Base-by-base conservation (phyloP, 2,113 vertebrate genomes). In the Megaceryle maxima region DNA sequence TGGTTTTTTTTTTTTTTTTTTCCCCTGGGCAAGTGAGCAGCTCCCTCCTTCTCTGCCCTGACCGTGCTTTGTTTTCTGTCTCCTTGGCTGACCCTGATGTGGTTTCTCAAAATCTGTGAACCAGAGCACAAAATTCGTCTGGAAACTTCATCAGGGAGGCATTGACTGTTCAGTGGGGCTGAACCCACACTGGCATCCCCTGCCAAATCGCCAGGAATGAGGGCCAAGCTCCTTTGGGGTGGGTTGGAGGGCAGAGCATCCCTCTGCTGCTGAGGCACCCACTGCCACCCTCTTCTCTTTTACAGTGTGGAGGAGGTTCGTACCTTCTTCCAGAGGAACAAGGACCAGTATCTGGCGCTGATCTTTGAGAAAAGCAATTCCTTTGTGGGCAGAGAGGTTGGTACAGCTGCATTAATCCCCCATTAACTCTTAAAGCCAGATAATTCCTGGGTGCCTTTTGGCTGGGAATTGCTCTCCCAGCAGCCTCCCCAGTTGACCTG, bases 321-420 rank as follows among this genome's bases (percentile, higher is more conserved):
- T 50, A 97, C 91, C 92, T 99, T 99, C 97, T 99, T 99, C 95
- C 97, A 98, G 81, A 98, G 97, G 37, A 99, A 98, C 96, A 96
- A 77, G 4, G 98, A 98, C 55, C 90, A 95, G 13, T 98, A 99
- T 92, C 92, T 99, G 97, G 99, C 98, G 1, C 92, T 99, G 97
- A 98, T 99, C 96, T 99, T 99, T 5, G 99, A 99, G 91, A 92
- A 97, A 3, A 87, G 94, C 2, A 29, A 87, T 39, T 99, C 99
- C 39, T 99, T 99, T 1, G 55, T 99, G 69, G 99, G 99, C 83
- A 97, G 98, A 98, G 99, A 99, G 99, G 99, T 99, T 97, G 97
- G 94, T 72, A 26, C 9, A n/a, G 57, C 64, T 73, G 21, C 2
- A 0, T 51, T 70, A 37, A 31, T 60, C 39, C 31, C 35, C 31